A percentile compares a stretch with the other conserved stretches of the same genome.
Evolutionary conservation across 1,140 invertebrate species (phyloP).

Genomic region (Calephelis virginiensis): DNA sequence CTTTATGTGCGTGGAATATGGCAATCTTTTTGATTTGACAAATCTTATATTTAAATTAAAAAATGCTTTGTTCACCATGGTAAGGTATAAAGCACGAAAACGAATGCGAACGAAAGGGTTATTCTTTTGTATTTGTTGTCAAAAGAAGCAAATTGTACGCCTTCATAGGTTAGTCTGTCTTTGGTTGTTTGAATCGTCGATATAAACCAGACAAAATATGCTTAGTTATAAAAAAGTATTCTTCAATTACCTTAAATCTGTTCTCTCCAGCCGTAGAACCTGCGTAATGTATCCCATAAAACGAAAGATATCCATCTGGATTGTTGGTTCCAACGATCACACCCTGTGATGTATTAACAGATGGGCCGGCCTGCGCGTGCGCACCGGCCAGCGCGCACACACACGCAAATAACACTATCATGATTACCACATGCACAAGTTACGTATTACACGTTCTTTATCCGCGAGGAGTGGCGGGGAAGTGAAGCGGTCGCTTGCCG

Average conservation of each 20-base stretch:
- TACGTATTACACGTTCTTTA: constrained; percentile 22
- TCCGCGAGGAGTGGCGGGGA: neutral
- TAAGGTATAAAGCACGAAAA: too few species aligned
- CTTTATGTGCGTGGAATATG: too few species aligned
- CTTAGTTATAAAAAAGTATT: neutral
- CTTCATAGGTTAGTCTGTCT: neutral
- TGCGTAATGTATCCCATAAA: constrained; percentile 58
- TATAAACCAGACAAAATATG: too few species aligned
- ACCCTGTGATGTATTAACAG: constrained; percentile 54
- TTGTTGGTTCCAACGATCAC: constrained; percentile 39
- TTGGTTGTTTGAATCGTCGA: too few species aligned
- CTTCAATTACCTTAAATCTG: constrained; percentile 54
- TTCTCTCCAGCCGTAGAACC: constrained; percentile 43
- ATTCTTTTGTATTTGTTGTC: too few species aligned
- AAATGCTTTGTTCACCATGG: too few species aligned
- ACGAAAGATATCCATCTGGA: constrained; percentile 46
- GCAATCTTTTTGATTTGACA: too few species aligned
- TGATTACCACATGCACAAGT: constrained; percentile 2
- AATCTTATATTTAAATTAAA: too few species aligned
- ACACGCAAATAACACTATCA: constrained; percentile 39
- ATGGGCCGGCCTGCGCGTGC: constrained; percentile 37
- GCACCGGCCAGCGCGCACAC: constrained; percentile 36
- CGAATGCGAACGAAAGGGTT: too few species aligned
- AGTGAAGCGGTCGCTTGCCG: constrained; percentile 17
- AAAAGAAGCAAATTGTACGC: neutral